Base-by-base conservation (phyloP, 2,797 vertebrate genomes). In the Echeneis naucrates region DNA sequence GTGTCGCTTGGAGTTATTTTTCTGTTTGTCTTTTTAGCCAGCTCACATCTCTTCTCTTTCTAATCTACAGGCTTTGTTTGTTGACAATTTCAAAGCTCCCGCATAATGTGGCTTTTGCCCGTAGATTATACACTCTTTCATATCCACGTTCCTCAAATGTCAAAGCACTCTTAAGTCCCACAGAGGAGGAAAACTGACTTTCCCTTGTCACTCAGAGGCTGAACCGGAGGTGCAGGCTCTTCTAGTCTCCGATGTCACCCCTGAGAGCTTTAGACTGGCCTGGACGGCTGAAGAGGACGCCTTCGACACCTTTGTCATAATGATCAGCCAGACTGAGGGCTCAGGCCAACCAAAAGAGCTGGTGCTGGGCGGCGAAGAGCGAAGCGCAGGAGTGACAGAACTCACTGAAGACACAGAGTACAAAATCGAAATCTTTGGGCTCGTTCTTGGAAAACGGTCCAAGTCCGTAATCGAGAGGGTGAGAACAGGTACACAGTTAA, bases 241-340 rank as follows among this genome's bases (percentile, higher is more conserved):
- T 60, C 87, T 94, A 70, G 94, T 97, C 82, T 97, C 96, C 33
- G 92, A 96, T 40, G 83, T 95, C 62, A 95, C 94, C 45, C 90
- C 95, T 0, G 92, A 96, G 0, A 92, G 96, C 84, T 97, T 98
- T 94, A 95, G 88, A 61, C 91, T 99, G 80, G 94, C 95, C 81
- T 99, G 98, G 98, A 94, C 86, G 40, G 95, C 97, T 4, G 96
- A 98, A 48, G 96, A 98, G 2, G 95, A 94, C 26, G 72, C 92
- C 89, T 98, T 99, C 85, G 95, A 98, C 92, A 96, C 93, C 58
- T 99, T 99, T 94, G 92, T 96, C 75, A 85, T 98, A 88, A 98
- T 95, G 95, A 90, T 97, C 87, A 94, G 93, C 89, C 93, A 96
- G 73, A 81, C 89, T 19, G 92, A 93, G 52, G 93, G 80, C 84